These are phyloP conservation scores for Cryptophagus acutangulus DNA, from an alignment of 2,888 invertebrate species.

Conservation along the genomic window DNA sequence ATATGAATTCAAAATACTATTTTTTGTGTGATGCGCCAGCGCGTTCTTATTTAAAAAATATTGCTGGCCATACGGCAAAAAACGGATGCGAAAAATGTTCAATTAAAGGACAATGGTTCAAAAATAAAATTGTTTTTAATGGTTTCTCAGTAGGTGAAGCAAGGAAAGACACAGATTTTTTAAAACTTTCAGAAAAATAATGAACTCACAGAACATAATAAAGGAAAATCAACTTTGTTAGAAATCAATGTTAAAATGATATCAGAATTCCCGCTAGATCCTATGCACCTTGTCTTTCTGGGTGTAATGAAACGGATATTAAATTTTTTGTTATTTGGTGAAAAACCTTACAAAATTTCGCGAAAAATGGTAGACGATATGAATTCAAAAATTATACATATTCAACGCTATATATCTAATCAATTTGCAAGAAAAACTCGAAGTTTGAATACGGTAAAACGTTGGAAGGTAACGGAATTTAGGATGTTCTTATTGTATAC, in stretches of 20 bases:
- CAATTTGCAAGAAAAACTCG: conserved; percentile 28
- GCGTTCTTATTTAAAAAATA: no score
- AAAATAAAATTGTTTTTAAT: no score
- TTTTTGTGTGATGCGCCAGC: no score
- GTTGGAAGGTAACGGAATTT: conserved; percentile 16
- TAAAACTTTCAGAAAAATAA: no score
- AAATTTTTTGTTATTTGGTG: neutral
- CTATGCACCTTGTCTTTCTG: conserved; percentile 18
- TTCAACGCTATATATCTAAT: conserved; percentile 11
- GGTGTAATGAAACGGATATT: neutral
- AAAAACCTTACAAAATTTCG: neutral
- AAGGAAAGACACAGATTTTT: no score
- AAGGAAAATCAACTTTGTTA: conserved; percentile 17
- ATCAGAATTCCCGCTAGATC: conserved; percentile 14
- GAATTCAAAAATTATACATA: no score
- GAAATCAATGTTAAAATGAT: conserved; percentile 19
- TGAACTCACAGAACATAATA: conserved; percentile 22
- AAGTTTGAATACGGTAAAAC: conserved; percentile 20
- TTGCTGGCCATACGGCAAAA: no score
- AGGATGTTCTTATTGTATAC: conserved; percentile 27
- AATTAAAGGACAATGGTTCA: no score
- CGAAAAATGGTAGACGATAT: neutral
- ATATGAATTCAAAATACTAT: no score
- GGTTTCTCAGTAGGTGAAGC: no score
- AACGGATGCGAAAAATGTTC: no score